Evolutionary conservation across 2,797 vertebrate species (phyloP).

Genomic region (Pagetopsis macropterus): DNA sequence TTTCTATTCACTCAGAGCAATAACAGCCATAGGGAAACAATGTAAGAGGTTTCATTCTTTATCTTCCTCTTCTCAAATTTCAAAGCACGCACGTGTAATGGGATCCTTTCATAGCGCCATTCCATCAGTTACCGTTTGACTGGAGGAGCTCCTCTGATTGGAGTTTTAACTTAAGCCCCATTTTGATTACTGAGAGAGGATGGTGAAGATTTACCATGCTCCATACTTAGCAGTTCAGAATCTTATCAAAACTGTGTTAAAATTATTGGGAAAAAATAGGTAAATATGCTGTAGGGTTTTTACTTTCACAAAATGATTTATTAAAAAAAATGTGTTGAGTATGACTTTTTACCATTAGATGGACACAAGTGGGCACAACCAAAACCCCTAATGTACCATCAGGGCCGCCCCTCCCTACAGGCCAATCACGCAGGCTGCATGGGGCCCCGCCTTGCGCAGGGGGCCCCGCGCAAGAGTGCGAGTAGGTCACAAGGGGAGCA

Average conservation of each 20-base stretch:
- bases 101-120: constrained; percentile 26
- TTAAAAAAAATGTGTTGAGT: no score
- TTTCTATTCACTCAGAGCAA: constrained; percentile 34
- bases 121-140: constrained; percentile 26
- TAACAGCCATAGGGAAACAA: constrained; percentile 35
- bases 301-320: no score
- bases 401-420: no score
- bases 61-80: constrained; percentile 31
- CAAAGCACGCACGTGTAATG: constrained; percentile 34
- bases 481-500: no score
- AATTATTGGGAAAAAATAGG: neutral
- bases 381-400: neutral
- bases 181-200: neutral
- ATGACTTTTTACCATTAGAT: no score
- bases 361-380: no score
- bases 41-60: constrained; percentile 24
- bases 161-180: constrained; percentile 21
- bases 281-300: neutral
- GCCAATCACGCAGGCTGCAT: no score
- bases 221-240: neutral
- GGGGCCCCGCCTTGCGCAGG: no score
- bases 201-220: neutral
- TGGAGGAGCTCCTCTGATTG: constrained; percentile 27
- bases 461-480: no score
- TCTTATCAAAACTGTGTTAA: neutral